These are phyloP conservation scores for Muntiacus reevesi DNA, from an alignment of 2,113 vertebrate species.

Conservation along the genomic window DNA sequence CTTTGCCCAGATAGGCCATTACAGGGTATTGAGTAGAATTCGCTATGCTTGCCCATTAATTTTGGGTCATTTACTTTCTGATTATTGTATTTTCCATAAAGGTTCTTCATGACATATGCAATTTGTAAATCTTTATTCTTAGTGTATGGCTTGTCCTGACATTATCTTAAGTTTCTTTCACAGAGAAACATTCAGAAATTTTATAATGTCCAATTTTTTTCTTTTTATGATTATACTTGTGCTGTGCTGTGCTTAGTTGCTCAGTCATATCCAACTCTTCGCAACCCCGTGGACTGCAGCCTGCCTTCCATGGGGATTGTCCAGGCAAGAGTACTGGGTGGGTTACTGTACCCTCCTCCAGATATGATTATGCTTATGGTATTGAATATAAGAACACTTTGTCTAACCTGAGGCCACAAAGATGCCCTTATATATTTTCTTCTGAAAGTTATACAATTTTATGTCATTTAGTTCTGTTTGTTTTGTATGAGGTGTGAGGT, in stretches of 20 bases:
- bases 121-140: neutral
- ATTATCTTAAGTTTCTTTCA: neutral
- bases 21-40: too few relatives aligned
- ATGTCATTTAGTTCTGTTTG: neutral
- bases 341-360: neutral
- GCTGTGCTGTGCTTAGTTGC: too few relatives aligned
- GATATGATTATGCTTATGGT: neutral
- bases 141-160: neutral
- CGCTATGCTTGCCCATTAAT: neutral
- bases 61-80: neutral
- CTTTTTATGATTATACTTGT: neutral
- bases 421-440: neutral
- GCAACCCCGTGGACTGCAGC: neutral
- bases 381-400: neutral
- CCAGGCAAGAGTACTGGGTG: neutral
- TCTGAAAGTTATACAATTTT: neutral
- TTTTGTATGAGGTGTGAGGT: neutral
- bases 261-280: too few relatives aligned
- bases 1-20: too few relatives aligned
- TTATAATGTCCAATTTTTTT: neutral
- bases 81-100: neutral
- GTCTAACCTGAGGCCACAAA: neutral
- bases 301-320: neutral
- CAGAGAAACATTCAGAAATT: neutral
- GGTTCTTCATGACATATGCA: neutral